These are phyloP conservation scores for Caenorhabditis becei DNA, from an alignment of 2,888 invertebrate species.

Conservation along the genomic window DNA sequence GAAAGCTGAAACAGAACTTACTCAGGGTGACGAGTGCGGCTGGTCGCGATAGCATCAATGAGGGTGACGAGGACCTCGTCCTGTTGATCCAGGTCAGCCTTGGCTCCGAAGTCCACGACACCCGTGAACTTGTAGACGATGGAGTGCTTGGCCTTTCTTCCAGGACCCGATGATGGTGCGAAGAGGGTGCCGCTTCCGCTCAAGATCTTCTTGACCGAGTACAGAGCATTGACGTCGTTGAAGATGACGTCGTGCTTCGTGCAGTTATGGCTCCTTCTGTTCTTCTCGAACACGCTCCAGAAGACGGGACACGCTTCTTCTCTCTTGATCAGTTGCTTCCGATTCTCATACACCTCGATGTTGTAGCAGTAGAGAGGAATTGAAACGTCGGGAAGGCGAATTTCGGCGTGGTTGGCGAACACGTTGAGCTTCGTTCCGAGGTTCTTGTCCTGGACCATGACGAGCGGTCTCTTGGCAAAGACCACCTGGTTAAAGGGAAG, in stretches of 20 bases:
- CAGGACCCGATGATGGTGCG: neutral
- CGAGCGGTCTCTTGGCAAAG: slow-evolving; percentile 12
- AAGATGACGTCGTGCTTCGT: neutral
- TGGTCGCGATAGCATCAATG: neutral
- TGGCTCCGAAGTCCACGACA: neutral
- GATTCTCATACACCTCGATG: neutral
- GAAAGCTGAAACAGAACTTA: neutral
- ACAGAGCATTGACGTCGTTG: slow-evolving; percentile 51
- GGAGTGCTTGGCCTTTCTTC: no score
- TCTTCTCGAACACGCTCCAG: slow-evolving; percentile 7
- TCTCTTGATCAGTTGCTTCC: neutral
- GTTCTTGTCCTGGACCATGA: slow-evolving; percentile 9
- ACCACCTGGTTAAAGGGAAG: slow-evolving; percentile 9
- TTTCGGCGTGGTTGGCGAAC: slow-evolving; percentile 32
- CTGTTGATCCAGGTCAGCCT: slow-evolving; percentile 84
- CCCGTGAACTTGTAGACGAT: neutral
- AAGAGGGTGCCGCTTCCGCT: neutral
- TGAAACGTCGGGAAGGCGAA: slow-evolving; percentile 1
- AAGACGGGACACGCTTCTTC: slow-evolving; percentile 12
- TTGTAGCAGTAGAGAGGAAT: slow-evolving; percentile 14
- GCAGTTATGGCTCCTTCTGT: neutral
- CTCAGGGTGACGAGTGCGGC: neutral
- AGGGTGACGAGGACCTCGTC: neutral
- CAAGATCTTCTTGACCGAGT: neutral
- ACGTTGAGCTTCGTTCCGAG: slow-evolving; percentile 26